Percentiles rank a stretch among this genome's conserved stretches.
Evolutionary conservation across 1,140 invertebrate genomes (phyloP).

Genomic region (Neodiprion lecontei): DNA sequence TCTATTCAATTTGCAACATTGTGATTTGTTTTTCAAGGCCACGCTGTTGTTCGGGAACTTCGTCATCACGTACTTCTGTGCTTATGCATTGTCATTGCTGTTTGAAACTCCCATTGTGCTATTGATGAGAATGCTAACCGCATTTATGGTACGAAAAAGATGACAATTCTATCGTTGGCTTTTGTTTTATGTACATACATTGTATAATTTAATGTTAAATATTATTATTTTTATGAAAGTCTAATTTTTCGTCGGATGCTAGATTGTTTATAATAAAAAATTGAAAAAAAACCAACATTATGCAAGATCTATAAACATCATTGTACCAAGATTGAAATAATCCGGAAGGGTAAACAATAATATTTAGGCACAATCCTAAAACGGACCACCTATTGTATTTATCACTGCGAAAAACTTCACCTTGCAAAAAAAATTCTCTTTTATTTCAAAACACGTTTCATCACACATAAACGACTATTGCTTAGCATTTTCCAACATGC

Average conservation of each 20-base stretch:
- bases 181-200: not conserved
- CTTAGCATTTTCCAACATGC: too few species aligned
- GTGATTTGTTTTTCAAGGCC: conserved; percentile 34
- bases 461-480: too few species aligned
- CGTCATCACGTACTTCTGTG: conserved; percentile 37
- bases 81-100: conserved; percentile 43
- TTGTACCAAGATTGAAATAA: too few species aligned
- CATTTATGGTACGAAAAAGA: not conserved
- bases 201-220: not conserved
- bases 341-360: too few species aligned
- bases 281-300: not conserved
- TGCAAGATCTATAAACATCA: not conserved
- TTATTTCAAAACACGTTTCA: too few species aligned
- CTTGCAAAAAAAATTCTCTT: too few species aligned
- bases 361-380: too few species aligned
- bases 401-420: too few species aligned
- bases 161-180: not conserved
- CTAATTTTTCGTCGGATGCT: not conserved
- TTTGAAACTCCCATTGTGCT: conserved; percentile 49
- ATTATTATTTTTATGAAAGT: not conserved
- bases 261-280: not conserved
- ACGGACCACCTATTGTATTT: too few species aligned
- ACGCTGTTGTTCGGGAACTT: conserved; percentile 36
- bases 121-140: conserved; percentile 34
- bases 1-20: not conserved